Conservation (phyloP, 1,140 invertebrate genomes). For the Mylabris phalerata region DNA sequence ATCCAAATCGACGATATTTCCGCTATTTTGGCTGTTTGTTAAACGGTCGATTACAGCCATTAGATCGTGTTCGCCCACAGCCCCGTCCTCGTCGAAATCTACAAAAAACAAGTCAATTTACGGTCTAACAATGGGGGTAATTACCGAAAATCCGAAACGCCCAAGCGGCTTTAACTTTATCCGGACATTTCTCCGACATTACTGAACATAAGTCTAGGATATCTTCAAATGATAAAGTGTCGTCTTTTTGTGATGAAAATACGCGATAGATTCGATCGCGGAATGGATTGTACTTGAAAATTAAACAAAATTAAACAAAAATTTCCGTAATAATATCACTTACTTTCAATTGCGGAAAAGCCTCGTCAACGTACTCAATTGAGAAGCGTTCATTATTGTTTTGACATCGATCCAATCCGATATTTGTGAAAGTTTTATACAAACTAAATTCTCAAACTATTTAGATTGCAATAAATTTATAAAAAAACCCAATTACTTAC, state of each 20-base stretch:
- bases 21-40: conserved; percentile 28
- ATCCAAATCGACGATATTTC: conserved; percentile 1
- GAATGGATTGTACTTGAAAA: conserved; percentile 63
- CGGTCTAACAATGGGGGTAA: conserved; percentile 9
- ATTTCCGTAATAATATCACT: background rate
- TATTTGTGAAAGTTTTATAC: conserved; percentile 43
- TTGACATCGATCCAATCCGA: too few species aligned
- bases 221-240: conserved; percentile 65
- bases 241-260: conserved; percentile 61
- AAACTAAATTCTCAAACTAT: conserved; percentile 42
- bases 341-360: conserved; percentile 50
- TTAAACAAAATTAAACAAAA: conserved; percentile 1
- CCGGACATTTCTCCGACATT: conserved; percentile 61
- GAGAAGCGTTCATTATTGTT: conserved; percentile 43
- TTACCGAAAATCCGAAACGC: conserved; percentile 73
- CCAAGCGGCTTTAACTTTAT: conserved; percentile 62
- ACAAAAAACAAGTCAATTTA: conserved; percentile 24
- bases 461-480: conserved; percentile 1
- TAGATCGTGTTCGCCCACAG: conserved; percentile 49
- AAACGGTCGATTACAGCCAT: conserved; percentile 47
- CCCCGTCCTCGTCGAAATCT: conserved; percentile 56
- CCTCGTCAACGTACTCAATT: conserved; percentile 43
- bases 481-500: conserved; percentile 41
- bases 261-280: conserved; percentile 59
- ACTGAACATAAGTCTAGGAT: conserved; percentile 68